phyloP scores from a whole-genome alignment of 2,113 vertebrate species.

The Muntiacus reevesi region DNA sequence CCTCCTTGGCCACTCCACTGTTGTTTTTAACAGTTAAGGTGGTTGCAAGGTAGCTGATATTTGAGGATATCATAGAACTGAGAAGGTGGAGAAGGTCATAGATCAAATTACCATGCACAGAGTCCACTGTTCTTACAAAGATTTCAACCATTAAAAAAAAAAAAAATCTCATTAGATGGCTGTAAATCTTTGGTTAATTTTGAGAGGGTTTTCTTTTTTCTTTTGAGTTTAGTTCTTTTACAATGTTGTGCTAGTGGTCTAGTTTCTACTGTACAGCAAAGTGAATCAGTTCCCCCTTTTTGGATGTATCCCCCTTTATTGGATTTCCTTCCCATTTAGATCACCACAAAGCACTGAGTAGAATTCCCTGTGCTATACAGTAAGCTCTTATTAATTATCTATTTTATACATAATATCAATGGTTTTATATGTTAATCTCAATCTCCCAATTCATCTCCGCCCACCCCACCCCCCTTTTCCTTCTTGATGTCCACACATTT shows the following conservation, averaged over 20 bases:
- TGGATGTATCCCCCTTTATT: not conserved
- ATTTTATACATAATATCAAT: not conserved
- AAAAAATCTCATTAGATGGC: not conserved
- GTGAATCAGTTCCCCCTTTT: not conserved
- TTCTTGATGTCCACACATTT: not conserved
- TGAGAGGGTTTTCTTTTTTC: not conserved
- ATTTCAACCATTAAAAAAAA: not conserved
- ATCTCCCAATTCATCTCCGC: not conserved
- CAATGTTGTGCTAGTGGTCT: not conserved
- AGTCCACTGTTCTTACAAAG: not conserved
- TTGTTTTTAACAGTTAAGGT: not conserved
- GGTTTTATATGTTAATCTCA: not conserved
- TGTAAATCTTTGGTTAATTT: not conserved
- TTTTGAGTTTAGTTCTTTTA: not conserved
- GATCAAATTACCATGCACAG: not conserved
- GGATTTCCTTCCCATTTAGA: not conserved
- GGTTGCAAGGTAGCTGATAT: not conserved
- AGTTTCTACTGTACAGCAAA: not conserved
- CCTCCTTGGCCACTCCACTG: not conserved
- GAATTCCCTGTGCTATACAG: not conserved
- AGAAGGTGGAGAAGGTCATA: not conserved
- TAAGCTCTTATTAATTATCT: not conserved
- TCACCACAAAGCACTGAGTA: not conserved
- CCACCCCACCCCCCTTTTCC: rapidly evolving
- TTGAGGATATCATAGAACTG: not conserved